Percentiles rank a stretch among this genome's conserved stretches.
phyloP scores from a whole-genome alignment of 2,797 vertebrate species.

The Syndactyla subalaris region DNA sequence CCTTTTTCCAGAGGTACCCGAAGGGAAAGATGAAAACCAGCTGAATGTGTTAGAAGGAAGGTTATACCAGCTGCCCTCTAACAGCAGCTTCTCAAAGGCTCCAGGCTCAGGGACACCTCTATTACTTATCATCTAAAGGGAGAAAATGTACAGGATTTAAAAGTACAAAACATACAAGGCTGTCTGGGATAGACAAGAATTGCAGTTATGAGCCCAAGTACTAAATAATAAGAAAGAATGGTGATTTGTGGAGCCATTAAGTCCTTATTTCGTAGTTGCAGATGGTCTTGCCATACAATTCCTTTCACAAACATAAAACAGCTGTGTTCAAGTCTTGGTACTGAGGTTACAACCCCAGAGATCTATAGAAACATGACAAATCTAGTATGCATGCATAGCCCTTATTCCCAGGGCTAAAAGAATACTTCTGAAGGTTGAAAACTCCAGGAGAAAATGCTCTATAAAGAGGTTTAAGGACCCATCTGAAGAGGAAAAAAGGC shows the following conservation, averaged over 20 bases:
- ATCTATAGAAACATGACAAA: not conserved
- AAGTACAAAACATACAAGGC: not conserved
- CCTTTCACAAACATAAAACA: not conserved
- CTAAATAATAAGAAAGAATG: not conserved
- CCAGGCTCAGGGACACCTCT: not conserved
- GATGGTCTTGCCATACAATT: not conserved
- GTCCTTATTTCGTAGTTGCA: not conserved
- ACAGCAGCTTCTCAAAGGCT: not conserved
- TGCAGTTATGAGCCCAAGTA: not conserved
- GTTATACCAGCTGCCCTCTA: not conserved
- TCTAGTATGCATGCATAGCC: not conserved
- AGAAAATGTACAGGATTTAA: not conserved
- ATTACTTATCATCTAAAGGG: not conserved
- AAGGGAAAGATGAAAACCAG: slow-evolving; percentile 18
- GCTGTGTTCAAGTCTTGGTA: not conserved
- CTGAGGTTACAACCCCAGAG: not conserved
- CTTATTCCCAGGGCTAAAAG: not conserved
- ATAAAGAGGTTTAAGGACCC: slow-evolving; percentile 17
- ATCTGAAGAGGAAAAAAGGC: not conserved
- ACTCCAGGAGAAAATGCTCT: not conserved
- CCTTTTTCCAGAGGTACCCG: not conserved
- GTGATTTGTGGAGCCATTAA: not conserved
- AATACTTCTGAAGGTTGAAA: not conserved
- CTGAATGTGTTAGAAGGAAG: not conserved
- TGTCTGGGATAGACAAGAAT: not conserved